Evolutionary conservation across 2,113 vertebrate species (phyloP).

Genomic region (Daphoenositta chrysoptera): DNA sequence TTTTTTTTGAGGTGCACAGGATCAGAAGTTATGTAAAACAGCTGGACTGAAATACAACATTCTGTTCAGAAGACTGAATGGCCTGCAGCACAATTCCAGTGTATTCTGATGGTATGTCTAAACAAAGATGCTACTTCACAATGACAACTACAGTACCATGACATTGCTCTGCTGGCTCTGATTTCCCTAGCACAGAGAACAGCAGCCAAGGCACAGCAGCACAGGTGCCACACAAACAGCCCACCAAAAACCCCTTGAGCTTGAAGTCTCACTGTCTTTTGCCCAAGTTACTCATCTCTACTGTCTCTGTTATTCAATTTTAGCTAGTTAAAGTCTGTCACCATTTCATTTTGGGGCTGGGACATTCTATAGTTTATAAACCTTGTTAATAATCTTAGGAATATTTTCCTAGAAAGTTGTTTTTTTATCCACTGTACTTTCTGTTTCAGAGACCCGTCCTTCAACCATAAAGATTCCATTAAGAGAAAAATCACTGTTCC

Average conservation of each 20-base stretch:
- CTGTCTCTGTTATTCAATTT: not conserved
- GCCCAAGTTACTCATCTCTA: not conserved
- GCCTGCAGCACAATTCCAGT: conserved; percentile 28
- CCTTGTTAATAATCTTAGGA: not conserved
- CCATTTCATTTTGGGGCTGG: not conserved
- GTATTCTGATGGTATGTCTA: not conserved
- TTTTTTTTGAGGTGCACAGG: not conserved
- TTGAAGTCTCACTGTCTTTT: not conserved
- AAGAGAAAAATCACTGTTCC: not conserved
- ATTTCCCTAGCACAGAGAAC: not conserved
- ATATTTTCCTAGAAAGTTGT: not conserved
- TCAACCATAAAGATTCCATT: not conserved
- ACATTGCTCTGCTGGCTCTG: not conserved
- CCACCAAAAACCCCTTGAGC: not conserved
- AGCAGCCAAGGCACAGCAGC: not conserved
- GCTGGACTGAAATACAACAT: conserved; percentile 17
- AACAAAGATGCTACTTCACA: conserved; percentile 14
- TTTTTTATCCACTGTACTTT: not conserved
- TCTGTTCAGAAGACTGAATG: conserved; percentile 7
- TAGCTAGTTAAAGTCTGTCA: not conserved
- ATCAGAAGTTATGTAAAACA: conserved; percentile 31
- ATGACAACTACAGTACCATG: not conserved
- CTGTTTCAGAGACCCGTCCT: not conserved
- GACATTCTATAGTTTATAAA: not conserved
- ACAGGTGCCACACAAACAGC: not conserved